Conservation (phyloP, 2,797 vertebrate genomes). For the Neomorphus geoffroyi region DNA sequence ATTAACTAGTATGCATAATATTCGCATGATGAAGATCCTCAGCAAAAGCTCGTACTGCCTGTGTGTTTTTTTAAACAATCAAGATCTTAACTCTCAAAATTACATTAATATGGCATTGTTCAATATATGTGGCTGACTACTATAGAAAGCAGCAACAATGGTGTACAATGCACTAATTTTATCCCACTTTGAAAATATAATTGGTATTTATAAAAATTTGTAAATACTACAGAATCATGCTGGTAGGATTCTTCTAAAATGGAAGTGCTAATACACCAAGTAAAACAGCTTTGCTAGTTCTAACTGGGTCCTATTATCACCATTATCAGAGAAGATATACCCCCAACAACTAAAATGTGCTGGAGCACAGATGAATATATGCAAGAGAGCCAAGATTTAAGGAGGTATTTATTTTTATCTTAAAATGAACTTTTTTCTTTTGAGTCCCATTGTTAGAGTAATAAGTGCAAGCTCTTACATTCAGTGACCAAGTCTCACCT, state of each 20-base stretch:
- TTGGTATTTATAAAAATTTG: conserved; percentile 76
- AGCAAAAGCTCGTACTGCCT: conserved; percentile 68
- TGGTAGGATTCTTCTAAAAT: conserved; percentile 77
- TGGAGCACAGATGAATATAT: conserved; percentile 52
- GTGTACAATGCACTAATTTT: conserved; percentile 79
- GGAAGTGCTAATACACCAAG: conserved; percentile 73
- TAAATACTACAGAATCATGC: conserved; percentile 77
- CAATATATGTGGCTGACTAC: conserved; percentile 72
- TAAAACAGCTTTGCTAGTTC: conserved; percentile 72
- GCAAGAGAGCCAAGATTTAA: conserved; percentile 41
- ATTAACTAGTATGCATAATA: conserved; percentile 66
- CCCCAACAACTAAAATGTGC: conserved; percentile 57
- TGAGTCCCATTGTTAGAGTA: not conserved
- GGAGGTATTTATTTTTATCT: not conserved
- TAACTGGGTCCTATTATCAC: conserved; percentile 72
- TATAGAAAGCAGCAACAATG: conserved; percentile 70
- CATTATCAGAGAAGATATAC: conserved; percentile 73
- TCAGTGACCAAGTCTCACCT: not conserved
- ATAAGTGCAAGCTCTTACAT: not conserved
- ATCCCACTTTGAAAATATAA: conserved; percentile 80
- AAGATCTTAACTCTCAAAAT: conserved; percentile 78
- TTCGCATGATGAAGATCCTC: conserved; percentile 66
- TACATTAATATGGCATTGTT: conserved; percentile 75
- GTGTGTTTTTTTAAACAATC: conserved; percentile 72
- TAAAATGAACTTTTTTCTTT: conserved; percentile 14